Evolutionary conservation across 1,140 invertebrate species (phyloP).

Genomic region (Camponotus floridanus): DNA sequence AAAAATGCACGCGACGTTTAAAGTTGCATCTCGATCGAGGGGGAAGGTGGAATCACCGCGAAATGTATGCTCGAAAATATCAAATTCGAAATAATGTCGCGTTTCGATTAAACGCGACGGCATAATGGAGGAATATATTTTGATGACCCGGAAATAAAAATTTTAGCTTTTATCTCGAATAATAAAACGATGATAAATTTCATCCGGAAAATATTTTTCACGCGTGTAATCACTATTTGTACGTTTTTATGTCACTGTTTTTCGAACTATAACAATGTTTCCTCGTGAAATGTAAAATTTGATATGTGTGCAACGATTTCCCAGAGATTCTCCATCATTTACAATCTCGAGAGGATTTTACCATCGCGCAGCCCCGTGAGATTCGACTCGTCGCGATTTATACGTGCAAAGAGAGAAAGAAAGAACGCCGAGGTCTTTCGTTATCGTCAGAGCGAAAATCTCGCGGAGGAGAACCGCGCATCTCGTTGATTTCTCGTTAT

Average conservation of each 20-base stretch:
- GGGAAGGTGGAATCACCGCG: background rate
- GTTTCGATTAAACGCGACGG: background rate
- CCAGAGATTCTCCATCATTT: slow-evolving; percentile 9
- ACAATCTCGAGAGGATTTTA: slow-evolving; percentile 15
- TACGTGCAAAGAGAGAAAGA: background rate
- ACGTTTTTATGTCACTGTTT: background rate
- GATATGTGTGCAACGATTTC: background rate
- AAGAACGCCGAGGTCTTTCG: slow-evolving; percentile 27
- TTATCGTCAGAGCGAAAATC: slow-evolving; percentile 28
- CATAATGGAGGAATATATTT: background rate
- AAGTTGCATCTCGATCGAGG: slow-evolving; percentile 12
- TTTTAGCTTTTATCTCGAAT: background rate
- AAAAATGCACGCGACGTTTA: slow-evolving; percentile 35
- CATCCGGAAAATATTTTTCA: background rate
- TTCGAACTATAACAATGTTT: background rate
- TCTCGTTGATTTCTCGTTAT: slow-evolving; percentile 33
- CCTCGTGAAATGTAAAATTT: slow-evolving; percentile 2
- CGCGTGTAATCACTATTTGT: background rate
- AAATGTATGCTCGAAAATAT: background rate
- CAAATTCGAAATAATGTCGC: background rate
- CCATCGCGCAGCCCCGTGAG: slow-evolving; percentile 8
- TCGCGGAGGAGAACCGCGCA: background rate
- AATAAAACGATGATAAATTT: slow-evolving; percentile 4
- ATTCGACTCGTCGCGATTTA: slow-evolving; percentile 50
- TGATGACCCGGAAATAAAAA: background rate